These are phyloP conservation scores for Polyergus mexicanus DNA, from an alignment of 1,140 invertebrate genomes.

Conservation along the genomic window DNA sequence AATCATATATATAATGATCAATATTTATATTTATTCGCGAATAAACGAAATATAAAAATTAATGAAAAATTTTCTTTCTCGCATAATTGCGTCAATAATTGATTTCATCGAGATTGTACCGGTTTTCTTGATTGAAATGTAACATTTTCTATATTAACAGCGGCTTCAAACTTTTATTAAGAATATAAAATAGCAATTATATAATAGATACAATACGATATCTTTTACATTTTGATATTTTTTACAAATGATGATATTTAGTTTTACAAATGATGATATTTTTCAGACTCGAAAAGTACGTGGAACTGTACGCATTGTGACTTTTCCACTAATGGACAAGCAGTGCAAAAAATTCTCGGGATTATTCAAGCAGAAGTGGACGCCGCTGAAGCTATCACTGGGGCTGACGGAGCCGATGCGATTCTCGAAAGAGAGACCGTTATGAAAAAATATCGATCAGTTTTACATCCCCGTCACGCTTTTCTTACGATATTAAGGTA, in stretches of 20 bases:
- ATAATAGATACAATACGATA: background rate
- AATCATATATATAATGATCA: background rate
- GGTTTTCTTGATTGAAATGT: background rate
- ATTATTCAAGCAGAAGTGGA: slow-evolving; percentile 84
- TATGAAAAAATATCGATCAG: slow-evolving; percentile 88
- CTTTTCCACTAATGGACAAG: slow-evolving; percentile 87
- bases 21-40: background rate
- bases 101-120: background rate
- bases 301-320: slow-evolving; percentile 93
- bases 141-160: background rate
- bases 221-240: no score
- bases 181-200: slow-evolving; percentile 12
- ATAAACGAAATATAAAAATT: background rate
- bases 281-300: slow-evolving; percentile 86
- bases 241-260: background rate
- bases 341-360: slow-evolving; percentile 85
- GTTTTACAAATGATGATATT: background rate
- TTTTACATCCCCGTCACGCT: slow-evolving; percentile 91
- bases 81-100: background rate
- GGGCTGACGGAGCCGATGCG: slow-evolving; percentile 86
- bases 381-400: slow-evolving; percentile 79
- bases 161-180: background rate
- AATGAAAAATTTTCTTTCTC: background rate
- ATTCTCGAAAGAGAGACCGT: slow-evolving; percentile 89
- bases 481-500: slow-evolving; percentile 88